Evolutionary conservation across 2,888 invertebrate species (phyloP).

Genomic region (Sthenelais limicola): DNA sequence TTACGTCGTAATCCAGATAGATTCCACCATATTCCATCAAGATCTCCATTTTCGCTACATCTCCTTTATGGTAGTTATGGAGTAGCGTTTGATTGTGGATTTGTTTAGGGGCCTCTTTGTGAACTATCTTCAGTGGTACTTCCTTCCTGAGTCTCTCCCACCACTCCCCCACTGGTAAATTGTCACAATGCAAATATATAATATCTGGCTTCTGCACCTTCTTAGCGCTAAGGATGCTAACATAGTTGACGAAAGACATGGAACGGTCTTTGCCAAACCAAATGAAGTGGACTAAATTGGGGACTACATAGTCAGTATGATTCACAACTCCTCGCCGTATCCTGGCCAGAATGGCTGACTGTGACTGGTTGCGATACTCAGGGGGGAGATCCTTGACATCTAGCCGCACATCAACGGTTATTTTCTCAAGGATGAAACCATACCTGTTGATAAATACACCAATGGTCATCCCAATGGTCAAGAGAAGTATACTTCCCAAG

Average conservation of each 20-base stretch:
- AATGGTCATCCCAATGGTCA: constrained; percentile 14
- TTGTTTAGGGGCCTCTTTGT: constrained; percentile 42
- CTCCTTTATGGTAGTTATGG: constrained; percentile 50
- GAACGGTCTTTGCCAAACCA: constrained; percentile 50
- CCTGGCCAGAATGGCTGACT: neutral
- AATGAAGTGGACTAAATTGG: constrained; percentile 54
- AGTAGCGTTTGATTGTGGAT: constrained; percentile 35
- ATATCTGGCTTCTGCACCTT: constrained; percentile 52
- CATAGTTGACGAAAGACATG: constrained; percentile 52
- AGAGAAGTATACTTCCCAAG: neutral
- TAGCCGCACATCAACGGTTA: constrained; percentile 45
- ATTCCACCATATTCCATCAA: constrained; percentile 53
- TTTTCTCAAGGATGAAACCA: constrained; percentile 49
- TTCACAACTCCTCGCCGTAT: neutral
- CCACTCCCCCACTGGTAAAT: constrained; percentile 52
- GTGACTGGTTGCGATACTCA: constrained; percentile 14
- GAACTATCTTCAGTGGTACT: constrained; percentile 44
- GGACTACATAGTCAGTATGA: constrained; percentile 46
- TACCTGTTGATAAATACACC: constrained; percentile 49
- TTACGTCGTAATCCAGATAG: constrained; percentile 53
- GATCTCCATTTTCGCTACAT: constrained; percentile 52
- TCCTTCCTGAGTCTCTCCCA: constrained; percentile 49
- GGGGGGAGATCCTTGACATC: constrained; percentile 20
- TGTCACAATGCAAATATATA: constrained; percentile 52
- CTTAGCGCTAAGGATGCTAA: constrained; percentile 52